Conservation (phyloP, 2,113 vertebrate species). For the Halcyon senegalensis region DNA sequence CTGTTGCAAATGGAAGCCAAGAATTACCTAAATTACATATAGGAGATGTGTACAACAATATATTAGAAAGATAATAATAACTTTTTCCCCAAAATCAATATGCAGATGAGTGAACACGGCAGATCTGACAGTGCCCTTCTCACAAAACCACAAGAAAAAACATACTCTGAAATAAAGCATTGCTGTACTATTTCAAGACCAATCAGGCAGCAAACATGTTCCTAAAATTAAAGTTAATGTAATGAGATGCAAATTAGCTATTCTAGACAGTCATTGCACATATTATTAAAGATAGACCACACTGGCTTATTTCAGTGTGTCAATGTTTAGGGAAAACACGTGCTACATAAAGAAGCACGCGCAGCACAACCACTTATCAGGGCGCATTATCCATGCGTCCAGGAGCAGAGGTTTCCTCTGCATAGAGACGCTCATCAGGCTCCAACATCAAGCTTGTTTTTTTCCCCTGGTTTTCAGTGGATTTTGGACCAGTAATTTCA, state of each 20-base stretch:
- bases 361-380: neutral
- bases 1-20: neutral
- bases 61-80: neutral
- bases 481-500: neutral
- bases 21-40: neutral
- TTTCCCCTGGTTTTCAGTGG: neutral
- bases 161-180: neutral
- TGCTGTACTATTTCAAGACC: neutral
- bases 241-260: conserved; percentile 6
- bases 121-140: neutral
- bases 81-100: neutral
- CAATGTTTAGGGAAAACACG: neutral
- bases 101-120: neutral
- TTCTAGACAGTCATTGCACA: neutral
- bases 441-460: neutral
- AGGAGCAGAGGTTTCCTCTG: neutral
- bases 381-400: neutral
- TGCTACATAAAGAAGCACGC: neutral
- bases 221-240: neutral
- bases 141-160: neutral
- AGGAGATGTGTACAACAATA: neutral
- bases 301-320: neutral
- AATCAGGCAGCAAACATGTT: neutral
- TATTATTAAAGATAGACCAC: neutral
- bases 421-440: neutral